These are phyloP conservation scores for Ischnura elegans DNA, from an alignment of 2,888 invertebrate genomes.

Conservation along the genomic window DNA sequence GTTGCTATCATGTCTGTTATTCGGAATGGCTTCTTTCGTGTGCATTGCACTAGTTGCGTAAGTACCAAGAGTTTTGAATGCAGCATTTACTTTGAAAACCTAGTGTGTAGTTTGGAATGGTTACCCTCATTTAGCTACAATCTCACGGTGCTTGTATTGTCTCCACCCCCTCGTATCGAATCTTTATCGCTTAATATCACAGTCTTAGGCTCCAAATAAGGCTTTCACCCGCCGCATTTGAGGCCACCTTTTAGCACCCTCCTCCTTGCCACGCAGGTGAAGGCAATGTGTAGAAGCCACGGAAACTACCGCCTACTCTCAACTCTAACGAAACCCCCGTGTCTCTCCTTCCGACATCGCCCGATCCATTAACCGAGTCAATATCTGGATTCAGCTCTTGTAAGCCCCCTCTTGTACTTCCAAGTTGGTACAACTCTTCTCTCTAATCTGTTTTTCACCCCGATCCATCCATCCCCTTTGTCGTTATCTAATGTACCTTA, in stretches of 20 bases:
- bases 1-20: too few species aligned
- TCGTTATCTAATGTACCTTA: too few species aligned
- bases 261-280: background rate
- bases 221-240: background rate
- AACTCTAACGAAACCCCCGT: constrained; percentile 70
- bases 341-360: background rate
- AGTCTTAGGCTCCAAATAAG: constrained; percentile 69
- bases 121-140: constrained; percentile 51
- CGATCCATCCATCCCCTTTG: too few species aligned
- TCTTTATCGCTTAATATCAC: constrained; percentile 76
- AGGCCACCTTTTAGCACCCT: background rate
- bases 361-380: background rate
- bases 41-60: too few species aligned
- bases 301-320: constrained; percentile 75
- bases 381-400: background rate
- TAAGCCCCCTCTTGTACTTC: background rate
- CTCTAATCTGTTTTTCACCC: too few species aligned
- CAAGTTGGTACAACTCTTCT: too few species aligned
- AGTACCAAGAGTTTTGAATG: too few species aligned
- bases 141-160: constrained; percentile 72
- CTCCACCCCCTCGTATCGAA: constrained; percentile 73
- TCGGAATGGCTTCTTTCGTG: too few species aligned
- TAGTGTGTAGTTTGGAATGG: too few species aligned
- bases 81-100: too few species aligned
- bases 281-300: constrained; percentile 75